Conservation (phyloP, 2,797 vertebrate species). For the Chloroceryle amazona region DNA sequence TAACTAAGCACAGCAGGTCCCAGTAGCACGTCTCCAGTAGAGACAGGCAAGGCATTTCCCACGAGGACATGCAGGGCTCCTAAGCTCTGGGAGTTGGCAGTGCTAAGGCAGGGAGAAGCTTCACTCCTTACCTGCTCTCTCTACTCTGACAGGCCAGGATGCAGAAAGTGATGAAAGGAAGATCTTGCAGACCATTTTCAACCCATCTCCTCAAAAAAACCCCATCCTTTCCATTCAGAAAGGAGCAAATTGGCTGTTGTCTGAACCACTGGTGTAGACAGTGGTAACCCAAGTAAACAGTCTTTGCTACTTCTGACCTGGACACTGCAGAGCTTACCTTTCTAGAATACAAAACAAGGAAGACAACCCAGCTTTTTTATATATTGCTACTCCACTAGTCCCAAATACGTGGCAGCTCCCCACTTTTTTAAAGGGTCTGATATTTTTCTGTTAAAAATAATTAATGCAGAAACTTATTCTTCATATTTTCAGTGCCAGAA, state of each 20-base stretch:
- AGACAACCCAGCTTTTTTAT: background rate
- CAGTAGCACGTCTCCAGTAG: background rate
- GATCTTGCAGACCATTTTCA: background rate
- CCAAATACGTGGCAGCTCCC: background rate
- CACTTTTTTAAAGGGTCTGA: background rate
- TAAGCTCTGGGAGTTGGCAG: background rate
- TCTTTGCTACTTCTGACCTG: background rate
- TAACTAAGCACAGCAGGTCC: background rate
- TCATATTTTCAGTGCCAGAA: background rate
- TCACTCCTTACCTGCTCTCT: background rate
- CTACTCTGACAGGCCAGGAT: background rate
- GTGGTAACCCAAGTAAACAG: background rate
- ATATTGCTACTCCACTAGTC: background rate
- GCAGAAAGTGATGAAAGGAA: conserved; percentile 1
- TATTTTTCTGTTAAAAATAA: background rate
- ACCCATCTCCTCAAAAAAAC: background rate
- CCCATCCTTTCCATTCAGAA: background rate
- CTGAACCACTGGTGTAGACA: background rate
- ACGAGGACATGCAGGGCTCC: background rate
- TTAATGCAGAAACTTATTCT: background rate
- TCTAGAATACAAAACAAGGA: background rate
- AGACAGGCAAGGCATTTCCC: background rate
- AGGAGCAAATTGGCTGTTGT: background rate
- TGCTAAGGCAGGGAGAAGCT: background rate
- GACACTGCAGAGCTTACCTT: background rate